Evolutionary conservation across 2,113 vertebrate species (phyloP), one percentile per base, ranked within the genome.

Genomic region (Rana temporaria): DNA sequence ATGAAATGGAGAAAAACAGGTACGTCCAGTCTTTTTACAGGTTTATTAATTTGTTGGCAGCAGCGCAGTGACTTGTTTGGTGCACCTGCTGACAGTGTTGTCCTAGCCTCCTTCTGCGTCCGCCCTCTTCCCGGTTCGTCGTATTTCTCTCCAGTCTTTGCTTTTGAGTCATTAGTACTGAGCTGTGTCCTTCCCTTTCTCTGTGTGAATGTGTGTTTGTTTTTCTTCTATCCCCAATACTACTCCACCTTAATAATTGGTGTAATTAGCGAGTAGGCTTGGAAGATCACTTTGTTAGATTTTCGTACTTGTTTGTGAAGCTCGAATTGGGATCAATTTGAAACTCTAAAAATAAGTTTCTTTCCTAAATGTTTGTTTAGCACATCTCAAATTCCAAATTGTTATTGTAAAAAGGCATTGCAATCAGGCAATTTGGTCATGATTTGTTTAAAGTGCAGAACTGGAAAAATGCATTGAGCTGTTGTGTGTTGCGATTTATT

Each of bases 1-100:
- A 98, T 53, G 98, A 99, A 91, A 98, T 98, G 98, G 98, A 99
- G 85, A 99, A 99, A 88, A 98, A 98, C 93, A 95, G 97, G 98
- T 99, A 78, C 4, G 57, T 85, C 48, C 62, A 26, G 74, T 76
- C 19, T 65, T 56, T 30, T 59, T 56, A 76, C 32, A 30, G 15
- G 56, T 60, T 52, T 42, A 64, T n/a, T 60, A 20, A 17, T n/a
- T 68, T 24, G 26, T 20, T n/a, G 24, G 17, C 77, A 30, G 24
- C 26, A 48, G 17, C 52, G 6, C 17, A 19, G 53, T 65, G 22
- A 63, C 38, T 22, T 79, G 18, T 55, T 55, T 42, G 1, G 6
- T 80, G 59, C 55, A 60, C 12, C n/a, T 48, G 4, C 9, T 62
- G 32, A 14, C 20, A 60, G 6, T 52, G 38, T 14, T 26, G 19